A percentile compares a stretch with the other conserved stretches of the same genome.
These are phyloP conservation scores for Australoheros facetus DNA, from an alignment of 2,797 vertebrate genomes.

Conservation along the genomic window DNA sequence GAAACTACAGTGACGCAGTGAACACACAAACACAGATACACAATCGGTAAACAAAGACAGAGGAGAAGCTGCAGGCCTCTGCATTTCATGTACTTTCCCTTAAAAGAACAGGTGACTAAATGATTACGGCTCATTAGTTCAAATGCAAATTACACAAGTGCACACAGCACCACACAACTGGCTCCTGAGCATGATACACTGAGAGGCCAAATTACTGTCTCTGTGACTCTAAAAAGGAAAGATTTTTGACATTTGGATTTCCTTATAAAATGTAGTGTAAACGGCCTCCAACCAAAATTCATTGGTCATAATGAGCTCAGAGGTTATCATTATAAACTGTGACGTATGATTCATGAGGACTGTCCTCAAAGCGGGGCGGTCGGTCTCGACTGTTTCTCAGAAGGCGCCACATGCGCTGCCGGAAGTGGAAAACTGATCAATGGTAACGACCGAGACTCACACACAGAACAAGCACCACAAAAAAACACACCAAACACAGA, in stretches of 20 bases:
- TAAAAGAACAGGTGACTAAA: rapidly evolving
- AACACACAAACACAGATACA: background rate
- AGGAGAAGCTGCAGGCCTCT: background rate
- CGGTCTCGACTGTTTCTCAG: background rate
- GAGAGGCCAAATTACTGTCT: background rate
- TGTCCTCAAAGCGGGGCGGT: conserved; percentile 2
- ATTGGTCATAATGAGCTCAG: conserved; percentile 44
- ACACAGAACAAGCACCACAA: background rate
- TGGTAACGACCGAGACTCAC: conserved; percentile 16
- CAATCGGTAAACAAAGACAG: background rate
- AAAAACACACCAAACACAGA: background rate
- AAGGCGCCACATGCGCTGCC: background rate
- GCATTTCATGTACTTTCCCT: background rate
- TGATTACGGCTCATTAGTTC: background rate
- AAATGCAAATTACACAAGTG: background rate
- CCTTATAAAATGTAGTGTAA: background rate
- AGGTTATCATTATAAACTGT: conserved; percentile 15
- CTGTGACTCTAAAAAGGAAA: background rate
- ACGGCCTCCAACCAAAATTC: background rate
- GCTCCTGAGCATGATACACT: background rate
- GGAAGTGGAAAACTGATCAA: conserved; percentile 29
- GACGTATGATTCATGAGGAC: background rate
- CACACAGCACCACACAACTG: background rate
- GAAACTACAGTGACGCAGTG: background rate
- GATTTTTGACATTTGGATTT: background rate